Evolutionary conservation across 2,113 vertebrate genomes (phyloP).

Genomic region (Chaetops frenatus): DNA sequence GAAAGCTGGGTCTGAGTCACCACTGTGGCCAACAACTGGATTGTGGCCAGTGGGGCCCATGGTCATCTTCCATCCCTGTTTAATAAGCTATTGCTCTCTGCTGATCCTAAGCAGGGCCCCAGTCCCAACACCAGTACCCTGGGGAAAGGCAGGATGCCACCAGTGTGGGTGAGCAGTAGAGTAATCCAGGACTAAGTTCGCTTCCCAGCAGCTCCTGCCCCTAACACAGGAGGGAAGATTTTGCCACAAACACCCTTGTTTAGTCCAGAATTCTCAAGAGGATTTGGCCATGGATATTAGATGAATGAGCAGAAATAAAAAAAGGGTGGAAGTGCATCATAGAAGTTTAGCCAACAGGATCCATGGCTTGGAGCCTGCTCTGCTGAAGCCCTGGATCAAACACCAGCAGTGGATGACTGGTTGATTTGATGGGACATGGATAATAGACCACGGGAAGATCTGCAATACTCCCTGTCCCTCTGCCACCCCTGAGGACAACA

Average conservation of each 20-base stretch:
- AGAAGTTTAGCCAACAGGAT: not conserved
- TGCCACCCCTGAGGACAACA: not conserved
- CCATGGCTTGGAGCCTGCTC: fast-evolving
- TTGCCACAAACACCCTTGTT: not conserved
- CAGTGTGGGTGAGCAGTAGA: not conserved
- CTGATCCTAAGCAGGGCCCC: not conserved
- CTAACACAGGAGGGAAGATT: not conserved
- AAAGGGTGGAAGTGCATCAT: not conserved
- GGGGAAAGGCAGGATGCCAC: not conserved
- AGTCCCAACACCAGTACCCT: not conserved
- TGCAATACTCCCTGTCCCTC: not conserved
- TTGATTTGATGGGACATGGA: not conserved
- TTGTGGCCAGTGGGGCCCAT: not conserved
- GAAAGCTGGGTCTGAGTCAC: not conserved
- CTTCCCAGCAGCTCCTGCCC: not conserved
- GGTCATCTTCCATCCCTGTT: not conserved
- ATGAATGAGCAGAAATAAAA: not conserved
- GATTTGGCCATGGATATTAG: not conserved
- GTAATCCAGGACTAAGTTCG: fast-evolving
- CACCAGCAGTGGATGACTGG: fast-evolving
- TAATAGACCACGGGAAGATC: not conserved
- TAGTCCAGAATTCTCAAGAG: not conserved
- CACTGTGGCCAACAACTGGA: fast-evolving
- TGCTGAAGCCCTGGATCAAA: not conserved
- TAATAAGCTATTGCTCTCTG: not conserved